These are phyloP conservation scores for Eulemur mongoz DNA, from an alignment of 2,797 vertebrate species.

Conservation along the genomic window DNA sequence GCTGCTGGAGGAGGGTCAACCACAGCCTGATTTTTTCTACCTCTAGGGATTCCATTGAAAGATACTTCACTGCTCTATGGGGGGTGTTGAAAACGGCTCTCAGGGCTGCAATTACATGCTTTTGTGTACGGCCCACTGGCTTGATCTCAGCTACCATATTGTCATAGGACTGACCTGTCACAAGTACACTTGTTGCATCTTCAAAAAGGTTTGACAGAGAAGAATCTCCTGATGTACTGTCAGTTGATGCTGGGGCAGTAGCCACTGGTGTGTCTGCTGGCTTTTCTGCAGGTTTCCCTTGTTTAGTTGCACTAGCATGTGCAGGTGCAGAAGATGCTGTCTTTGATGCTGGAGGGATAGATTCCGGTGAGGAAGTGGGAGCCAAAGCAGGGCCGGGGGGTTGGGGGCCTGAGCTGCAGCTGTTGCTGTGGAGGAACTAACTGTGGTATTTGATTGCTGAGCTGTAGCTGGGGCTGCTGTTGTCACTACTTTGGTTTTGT, in stretches of 20 bases:
- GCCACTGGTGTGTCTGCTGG: constrained; percentile 83
- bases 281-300: constrained; percentile 85
- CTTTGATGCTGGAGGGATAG: constrained; percentile 82
- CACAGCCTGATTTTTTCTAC: constrained; percentile 86
- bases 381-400: constrained; percentile 70
- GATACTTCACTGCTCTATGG: constrained; percentile 96
- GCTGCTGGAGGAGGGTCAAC: constrained; percentile 86
- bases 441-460: constrained; percentile 78
- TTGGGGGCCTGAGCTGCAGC: constrained; percentile 58
- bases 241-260: constrained; percentile 80
- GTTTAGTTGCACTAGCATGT: constrained; percentile 80
- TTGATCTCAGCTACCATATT: constrained; percentile 98
- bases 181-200: constrained; percentile 53
- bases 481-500: constrained; percentile 92
- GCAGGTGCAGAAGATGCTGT: constrained; percentile 77
- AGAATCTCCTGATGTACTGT: constrained; percentile 54
- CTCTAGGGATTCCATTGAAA: constrained; percentile 93
- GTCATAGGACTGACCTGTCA: constrained; percentile 94
- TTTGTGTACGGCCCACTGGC: constrained; percentile 95
- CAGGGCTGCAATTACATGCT: constrained; percentile 93
- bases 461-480: constrained; percentile 79
- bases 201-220: neutral
- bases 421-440: constrained; percentile 76
- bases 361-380: constrained; percentile 75
- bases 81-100: constrained; percentile 97